Conservation (phyloP, 2,113 vertebrate species). For the Verasper variegatus region DNA sequence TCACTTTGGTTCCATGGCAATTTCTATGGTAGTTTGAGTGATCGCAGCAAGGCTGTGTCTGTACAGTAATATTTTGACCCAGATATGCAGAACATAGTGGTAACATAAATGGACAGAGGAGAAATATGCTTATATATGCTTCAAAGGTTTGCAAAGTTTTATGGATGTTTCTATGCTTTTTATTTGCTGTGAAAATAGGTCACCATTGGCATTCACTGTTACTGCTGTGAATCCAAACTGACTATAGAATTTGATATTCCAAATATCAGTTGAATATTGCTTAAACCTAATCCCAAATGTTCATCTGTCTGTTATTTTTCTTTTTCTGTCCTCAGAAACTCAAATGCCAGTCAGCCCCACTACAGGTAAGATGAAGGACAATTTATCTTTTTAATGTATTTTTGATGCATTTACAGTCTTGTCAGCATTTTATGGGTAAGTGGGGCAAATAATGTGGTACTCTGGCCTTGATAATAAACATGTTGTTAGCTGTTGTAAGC, state of each 20-base stretch:
- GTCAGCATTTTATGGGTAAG: neutral
- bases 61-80: too few species aligned
- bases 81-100: too few species aligned
- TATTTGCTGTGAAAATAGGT: neutral
- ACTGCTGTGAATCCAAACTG: neutral
- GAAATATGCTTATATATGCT: too few species aligned
- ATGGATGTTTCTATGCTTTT: neutral
- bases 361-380: conserved; percentile 43
- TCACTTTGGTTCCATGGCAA: too few species aligned
- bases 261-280: neutral
- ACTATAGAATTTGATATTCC: neutral
- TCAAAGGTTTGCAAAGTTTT: neutral
- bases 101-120: too few species aligned
- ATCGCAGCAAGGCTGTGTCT: too few species aligned
- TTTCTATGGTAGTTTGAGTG: too few species aligned
- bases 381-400: neutral
- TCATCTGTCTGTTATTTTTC: neutral
- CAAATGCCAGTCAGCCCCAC: conserved; percentile 22
- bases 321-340: conserved; percentile 52
- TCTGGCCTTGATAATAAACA: neutral
- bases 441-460: too few species aligned
- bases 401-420: neutral
- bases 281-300: too few species aligned
- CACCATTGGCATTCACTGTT: neutral
- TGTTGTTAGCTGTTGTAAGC: neutral